Base-by-base conservation (phyloP, 2,113 vertebrate species). In the Prolemur simus region DNA sequence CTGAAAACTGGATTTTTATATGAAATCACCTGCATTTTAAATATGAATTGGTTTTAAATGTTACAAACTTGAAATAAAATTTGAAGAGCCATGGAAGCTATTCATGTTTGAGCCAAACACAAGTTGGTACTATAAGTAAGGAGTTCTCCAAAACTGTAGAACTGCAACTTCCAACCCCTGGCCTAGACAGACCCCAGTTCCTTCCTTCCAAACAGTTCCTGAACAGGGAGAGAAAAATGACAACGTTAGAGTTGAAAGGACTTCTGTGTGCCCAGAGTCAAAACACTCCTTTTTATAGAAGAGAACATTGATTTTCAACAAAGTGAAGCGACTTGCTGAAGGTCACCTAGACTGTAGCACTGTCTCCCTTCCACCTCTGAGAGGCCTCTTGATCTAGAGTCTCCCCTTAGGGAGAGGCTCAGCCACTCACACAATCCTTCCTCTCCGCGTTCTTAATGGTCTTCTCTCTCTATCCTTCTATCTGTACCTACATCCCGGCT, bases 361-460 rank as follows among this genome's bases (percentile, higher is more conserved):
- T 7, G 3, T 13, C 23, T 64, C 64, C 32, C 3, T 20, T 25
- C 42, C 17, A 34, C 39, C 2, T 3, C 2, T 2, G 1, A 2
- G 47, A 12, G 25, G 18, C 5, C 73, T 73, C 83, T 56, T 17
- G 6, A 34, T 7, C 37, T n/a, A 5, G 39, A 77, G 12, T 77
- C 29, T 8, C 10, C 39, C 11, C 5, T 52, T 6, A 25, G 21
- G 15, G 21, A n/a, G 34, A 34, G 0, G 8, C 15, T 0, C 1
- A 25, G 20, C 14, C 42, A 20, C 47, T 87, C 14, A 39, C 54
- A 58, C 4, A 14, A 9, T 25, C 21, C 37, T 15, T 25, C 34
- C 64, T 37, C 27, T 37, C 32, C 6, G 4, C 4, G 29, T 3
- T 5, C 17, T 15, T 66, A 5, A 3, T 20, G 49, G 60, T 42